phyloP scores from a whole-genome alignment of 2,888 invertebrate species.

The Rhagonycha fulva region DNA sequence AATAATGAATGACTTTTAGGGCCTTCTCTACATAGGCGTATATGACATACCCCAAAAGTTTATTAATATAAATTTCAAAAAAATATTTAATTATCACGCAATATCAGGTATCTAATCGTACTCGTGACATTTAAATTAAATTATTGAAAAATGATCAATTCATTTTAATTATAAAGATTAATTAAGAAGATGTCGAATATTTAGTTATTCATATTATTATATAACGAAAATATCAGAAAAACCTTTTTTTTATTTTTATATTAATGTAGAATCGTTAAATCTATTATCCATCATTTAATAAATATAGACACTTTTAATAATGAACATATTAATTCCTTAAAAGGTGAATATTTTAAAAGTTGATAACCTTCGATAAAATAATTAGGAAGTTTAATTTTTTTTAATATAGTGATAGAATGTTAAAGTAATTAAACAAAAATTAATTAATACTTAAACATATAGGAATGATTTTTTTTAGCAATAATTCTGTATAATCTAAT shows the following conservation, averaged over 20 bases:
- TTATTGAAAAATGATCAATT: background rate
- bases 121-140: too few species aligned
- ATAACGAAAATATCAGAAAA: background rate
- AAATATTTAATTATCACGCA: too few species aligned
- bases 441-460: background rate
- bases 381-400: background rate
- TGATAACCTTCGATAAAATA: background rate
- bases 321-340: background rate
- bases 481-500: too few species aligned
- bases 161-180: background rate
- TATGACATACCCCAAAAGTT: too few species aligned
- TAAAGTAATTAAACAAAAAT: background rate
- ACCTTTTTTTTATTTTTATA: background rate
- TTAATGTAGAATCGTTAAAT: background rate
- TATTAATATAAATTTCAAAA: too few species aligned
- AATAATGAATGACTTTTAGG: too few species aligned
- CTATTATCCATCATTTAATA: background rate
- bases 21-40: too few species aligned
- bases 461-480: background rate
- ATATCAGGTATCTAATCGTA: too few species aligned
- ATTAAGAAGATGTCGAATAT: background rate
- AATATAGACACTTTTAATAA: background rate
- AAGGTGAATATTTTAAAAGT: background rate
- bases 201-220: constrained; percentile 2
- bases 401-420: background rate